phyloP scores from a whole-genome alignment of 2,113 vertebrate species.

The Dromiciops gliroides region DNA sequence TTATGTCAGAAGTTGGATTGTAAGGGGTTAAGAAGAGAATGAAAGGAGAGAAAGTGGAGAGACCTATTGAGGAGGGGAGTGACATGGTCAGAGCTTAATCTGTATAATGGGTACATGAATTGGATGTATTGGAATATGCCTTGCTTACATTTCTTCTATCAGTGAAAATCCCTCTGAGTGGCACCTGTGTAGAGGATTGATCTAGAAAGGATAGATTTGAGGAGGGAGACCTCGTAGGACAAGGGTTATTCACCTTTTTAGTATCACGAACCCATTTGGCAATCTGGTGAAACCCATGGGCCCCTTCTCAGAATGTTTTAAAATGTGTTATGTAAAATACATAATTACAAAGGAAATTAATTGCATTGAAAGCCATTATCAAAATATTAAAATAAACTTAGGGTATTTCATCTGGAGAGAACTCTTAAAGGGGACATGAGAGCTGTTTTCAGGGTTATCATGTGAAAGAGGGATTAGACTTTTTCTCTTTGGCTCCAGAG shows the following conservation, averaged over 20 bases:
- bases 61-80: background rate
- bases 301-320: background rate
- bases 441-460: background rate
- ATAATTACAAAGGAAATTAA: background rate
- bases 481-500: too few species aligned
- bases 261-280: background rate
- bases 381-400: background rate
- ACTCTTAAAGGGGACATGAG: background rate
- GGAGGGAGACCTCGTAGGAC: background rate
- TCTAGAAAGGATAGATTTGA: background rate
- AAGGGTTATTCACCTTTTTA: background rate
- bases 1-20: background rate
- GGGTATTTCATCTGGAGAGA: background rate
- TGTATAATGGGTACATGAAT: background rate
- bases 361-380: background rate
- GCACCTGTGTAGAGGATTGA: background rate
- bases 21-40: background rate
- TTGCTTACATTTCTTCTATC: background rate
- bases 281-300: background rate
- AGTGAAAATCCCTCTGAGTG: background rate
- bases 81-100: background rate
- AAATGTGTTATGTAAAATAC: background rate
- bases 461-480: background rate
- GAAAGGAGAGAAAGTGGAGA: background rate
- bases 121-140: background rate